Percentiles rank a stretch among this genome's conserved stretches.
These are phyloP conservation scores for Crotalus tigris DNA, from an alignment of 2,113 vertebrate genomes.

Conservation along the genomic window DNA sequence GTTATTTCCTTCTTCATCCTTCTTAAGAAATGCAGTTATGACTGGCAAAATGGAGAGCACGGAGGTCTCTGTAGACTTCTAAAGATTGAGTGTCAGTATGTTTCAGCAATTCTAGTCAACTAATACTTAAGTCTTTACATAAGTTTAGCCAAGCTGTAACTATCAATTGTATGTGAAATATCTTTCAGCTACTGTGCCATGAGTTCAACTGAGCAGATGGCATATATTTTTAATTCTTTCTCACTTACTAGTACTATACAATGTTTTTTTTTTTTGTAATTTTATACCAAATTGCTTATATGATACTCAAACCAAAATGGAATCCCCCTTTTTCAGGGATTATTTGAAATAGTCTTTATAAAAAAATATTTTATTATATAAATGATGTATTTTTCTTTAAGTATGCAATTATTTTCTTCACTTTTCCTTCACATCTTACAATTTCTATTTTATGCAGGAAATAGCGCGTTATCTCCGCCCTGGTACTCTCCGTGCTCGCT, in stretches of 20 bases:
- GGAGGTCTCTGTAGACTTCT: not conserved
- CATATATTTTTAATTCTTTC: not conserved
- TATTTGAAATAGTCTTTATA: not conserved
- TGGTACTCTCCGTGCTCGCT: conserved; percentile 80
- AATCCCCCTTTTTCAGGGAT: not conserved
- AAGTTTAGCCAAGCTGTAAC: not conserved
- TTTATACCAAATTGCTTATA: conserved; percentile 9
- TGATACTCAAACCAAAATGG: conserved; percentile 6
- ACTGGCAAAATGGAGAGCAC: not conserved
- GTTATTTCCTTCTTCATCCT: not conserved
- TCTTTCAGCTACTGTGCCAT: not conserved
- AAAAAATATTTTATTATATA: not conserved
- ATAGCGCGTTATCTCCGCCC: conserved; percentile 86
- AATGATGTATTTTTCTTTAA: not conserved
- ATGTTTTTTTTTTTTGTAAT: not conserved
- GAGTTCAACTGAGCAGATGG: not conserved
- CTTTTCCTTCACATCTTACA: not conserved
- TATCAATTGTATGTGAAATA: not conserved
- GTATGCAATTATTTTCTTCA: not conserved
- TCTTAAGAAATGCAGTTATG: not conserved
- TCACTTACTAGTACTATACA: not conserved
- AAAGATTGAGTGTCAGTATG: not conserved
- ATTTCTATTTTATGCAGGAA: conserved; percentile 73
- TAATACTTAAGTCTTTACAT: not conserved
- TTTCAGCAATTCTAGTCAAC: not conserved